Base-by-base conservation (phyloP, 2,888 invertebrate species). In the Norana najaformis region DNA sequence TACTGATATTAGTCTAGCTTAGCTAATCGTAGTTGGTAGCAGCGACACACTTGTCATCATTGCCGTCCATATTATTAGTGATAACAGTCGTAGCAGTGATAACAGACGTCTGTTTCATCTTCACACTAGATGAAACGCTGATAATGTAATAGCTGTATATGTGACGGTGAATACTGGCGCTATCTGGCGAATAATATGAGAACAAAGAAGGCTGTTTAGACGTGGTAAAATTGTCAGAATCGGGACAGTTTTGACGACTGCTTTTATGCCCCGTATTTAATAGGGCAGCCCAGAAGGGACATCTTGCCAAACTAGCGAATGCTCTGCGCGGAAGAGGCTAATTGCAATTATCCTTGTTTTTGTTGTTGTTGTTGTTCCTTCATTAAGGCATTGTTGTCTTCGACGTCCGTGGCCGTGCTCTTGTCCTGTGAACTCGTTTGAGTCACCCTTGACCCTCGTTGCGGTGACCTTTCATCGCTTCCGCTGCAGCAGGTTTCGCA, bases 401-500 rank as follows among this genome's bases (percentile, higher is more conserved):
- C 53, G 53, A 23, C 53, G 53, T 53, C 23, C 53, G 53, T 18
- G 85, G 85, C 30, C 35, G 35, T 85, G 85, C 20, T n/a, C 85
- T 37, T 85, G 37, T n/a, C 85, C 23, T 37, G n/a, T 85, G 85
- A 37, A 0, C 11, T 85, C 37, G 85, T 30, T 35, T 85, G 69
- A 69, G n/a, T 69, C n/a, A n/a, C 6, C 30, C 69, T 69, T 69
- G 30, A n/a, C 30, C 69, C n/a, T 69, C 69, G 69, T n/a, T 69
- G 20, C 20, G 85, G 35, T 36, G 35, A 85, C 37, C 85, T 37
- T 85, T 85, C 85, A 18, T 37, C 85, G 35, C 4, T 18, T 13
- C 85, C 35, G 35, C 85, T 20, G 35, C 85, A 37, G 16, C 85
- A 85, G 20, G 35, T 85, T 85, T 85, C 85, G 85, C 85, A 85